Evolutionary conservation across 2,888 invertebrate species (phyloP).

Genomic region (Ecliptopera silaceata): DNA sequence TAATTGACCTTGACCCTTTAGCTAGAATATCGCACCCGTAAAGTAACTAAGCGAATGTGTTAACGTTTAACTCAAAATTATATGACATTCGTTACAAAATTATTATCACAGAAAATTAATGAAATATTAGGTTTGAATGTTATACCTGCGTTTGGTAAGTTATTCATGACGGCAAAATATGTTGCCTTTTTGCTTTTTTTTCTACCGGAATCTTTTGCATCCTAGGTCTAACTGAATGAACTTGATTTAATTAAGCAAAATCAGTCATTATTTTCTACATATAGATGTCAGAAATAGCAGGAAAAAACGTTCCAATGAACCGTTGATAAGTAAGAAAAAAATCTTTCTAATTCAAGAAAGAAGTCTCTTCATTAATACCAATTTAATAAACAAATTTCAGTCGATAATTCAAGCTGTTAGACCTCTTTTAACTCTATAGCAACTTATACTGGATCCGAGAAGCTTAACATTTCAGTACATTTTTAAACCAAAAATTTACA

Average conservation of each 20-base stretch:
- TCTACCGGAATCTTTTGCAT: background rate
- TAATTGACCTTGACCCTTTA: background rate
- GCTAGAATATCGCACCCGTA: background rate
- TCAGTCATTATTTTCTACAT: no score
- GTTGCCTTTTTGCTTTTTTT: background rate
- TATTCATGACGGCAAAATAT: conserved; percentile 18
- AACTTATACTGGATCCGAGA: background rate
- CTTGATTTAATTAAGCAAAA: background rate
- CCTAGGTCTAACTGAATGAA: background rate
- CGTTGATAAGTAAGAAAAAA: no score
- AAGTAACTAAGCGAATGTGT: background rate
- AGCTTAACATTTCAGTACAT: background rate
- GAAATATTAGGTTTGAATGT: conserved; percentile 39
- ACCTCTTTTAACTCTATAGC: background rate
- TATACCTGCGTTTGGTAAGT: conserved; percentile 35
- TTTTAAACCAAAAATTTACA: background rate
- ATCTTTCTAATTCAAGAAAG: background rate
- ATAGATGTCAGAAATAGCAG: no score
- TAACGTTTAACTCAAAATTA: conserved; percentile 18
- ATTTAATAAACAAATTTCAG: background rate
- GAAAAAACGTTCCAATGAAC: no score
- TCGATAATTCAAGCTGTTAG: conserved; percentile 3
- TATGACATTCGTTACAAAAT: conserved; percentile 33
- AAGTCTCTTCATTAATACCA: background rate
- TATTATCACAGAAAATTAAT: conserved; percentile 43